Base-by-base conservation (phyloP, 2,797 vertebrate genomes). In the Alcedo quadribrachys region DNA sequence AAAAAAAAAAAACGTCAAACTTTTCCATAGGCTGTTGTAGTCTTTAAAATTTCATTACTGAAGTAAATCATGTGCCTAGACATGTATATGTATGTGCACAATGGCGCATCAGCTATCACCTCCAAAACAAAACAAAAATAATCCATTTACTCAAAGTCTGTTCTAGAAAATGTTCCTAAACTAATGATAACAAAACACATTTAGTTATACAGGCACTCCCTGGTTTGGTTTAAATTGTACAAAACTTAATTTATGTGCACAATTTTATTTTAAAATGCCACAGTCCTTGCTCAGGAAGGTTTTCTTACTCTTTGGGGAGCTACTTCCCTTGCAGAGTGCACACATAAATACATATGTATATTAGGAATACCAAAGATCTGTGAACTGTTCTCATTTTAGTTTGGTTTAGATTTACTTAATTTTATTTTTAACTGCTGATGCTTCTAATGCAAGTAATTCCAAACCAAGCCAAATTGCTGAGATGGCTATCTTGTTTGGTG, bases 381-480 rank as follows among this genome's bases (percentile, higher is more conserved):
- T 51, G 25, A 77, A 62, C 2, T 5, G 12, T 8, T 51, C 2
- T 25, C 46, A 14, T 74, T 88, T 89, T 70, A 22, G 51, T 35
- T 42, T 60, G 17, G 15, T 76, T 50, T n/a, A 2, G 50, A 24
- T 76, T 91, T 32, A 7, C 4, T 77, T 83, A 2, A 20, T 73
- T 94, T 94, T 90, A 55, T 40, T 92, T 92, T 77, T 43, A 37
- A 15, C 15, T 88, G 28, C 15, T 88, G 5, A 16, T 51, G 40
- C 24, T 76, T 85, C 62, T 76, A 12, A 27, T 40, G 14, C 25
- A 76, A 78, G 40, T 89, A 85, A 53, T 84, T 89, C 27, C 57
- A 90, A 93, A 85, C 45, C 62, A 17, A 65, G 73, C 17, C 92
- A 83, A 81, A 30, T 20, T 69, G n/a, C 67, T 93, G 93, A 87